These are phyloP conservation scores for Gonioctena quinquepunctata DNA, from an alignment of 1,140 invertebrate genomes.

Conservation along the genomic window DNA sequence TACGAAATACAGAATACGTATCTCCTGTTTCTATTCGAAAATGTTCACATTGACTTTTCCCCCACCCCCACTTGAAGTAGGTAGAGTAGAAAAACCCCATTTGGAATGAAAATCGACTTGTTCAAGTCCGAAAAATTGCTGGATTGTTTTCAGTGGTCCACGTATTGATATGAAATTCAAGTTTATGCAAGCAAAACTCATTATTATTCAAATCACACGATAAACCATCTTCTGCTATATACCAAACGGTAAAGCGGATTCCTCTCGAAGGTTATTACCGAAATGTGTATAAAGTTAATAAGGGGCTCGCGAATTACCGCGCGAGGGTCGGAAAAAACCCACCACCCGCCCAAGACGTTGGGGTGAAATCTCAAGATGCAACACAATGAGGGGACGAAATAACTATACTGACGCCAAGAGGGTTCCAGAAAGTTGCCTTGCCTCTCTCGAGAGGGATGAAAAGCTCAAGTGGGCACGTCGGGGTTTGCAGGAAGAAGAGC, in stretches of 20 bases:
- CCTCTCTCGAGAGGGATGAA: not conserved
- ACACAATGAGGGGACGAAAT: not conserved
- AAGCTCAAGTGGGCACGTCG: constrained; percentile 2
- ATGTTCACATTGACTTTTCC: too few relatives aligned
- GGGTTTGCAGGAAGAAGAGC: not conserved
- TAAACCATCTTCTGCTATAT: not conserved
- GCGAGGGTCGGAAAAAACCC: not conserved
- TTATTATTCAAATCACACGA: constrained; percentile 12
- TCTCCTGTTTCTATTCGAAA: too few relatives aligned
- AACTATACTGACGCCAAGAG: constrained; percentile 4
- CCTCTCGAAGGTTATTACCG: constrained; percentile 2
- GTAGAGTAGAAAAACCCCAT: too few relatives aligned
- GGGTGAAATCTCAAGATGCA: constrained; percentile 6
- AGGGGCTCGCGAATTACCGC: constrained; percentile 9
- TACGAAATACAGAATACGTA: too few relatives aligned
- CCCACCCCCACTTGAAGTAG: too few relatives aligned
- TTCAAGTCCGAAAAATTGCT: too few relatives aligned
- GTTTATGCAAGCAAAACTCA: too few relatives aligned
- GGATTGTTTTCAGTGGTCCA: too few relatives aligned
- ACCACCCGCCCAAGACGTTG: not conserved
- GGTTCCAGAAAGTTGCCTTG: not conserved
- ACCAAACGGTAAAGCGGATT: not conserved
- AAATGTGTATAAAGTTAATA: constrained; percentile 16
- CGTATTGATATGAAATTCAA: too few relatives aligned
- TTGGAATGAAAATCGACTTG: too few relatives aligned